phyloP scores from a whole-genome alignment of 2,888 invertebrate species.

The Sericinus montela region DNA sequence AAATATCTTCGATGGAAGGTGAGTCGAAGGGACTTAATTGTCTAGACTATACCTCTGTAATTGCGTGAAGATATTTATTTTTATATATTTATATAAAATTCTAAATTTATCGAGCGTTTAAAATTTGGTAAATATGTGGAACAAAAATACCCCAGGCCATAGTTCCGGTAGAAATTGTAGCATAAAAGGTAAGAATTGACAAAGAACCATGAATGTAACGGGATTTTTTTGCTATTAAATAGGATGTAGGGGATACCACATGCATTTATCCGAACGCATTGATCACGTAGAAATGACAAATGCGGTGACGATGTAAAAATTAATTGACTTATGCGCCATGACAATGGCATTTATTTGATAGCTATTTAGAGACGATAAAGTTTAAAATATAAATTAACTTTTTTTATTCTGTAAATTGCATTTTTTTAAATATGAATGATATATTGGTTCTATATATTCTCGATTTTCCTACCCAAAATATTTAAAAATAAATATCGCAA shows the following conservation, averaged over 20 bases:
- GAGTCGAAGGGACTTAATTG: too few relatives aligned
- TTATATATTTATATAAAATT: too few relatives aligned
- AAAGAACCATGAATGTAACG: constrained; percentile 39
- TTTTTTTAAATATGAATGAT: too few relatives aligned
- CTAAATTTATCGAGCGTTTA: too few relatives aligned
- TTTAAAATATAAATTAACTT: not conserved
- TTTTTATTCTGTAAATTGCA: too few relatives aligned
- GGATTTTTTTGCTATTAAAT: constrained; percentile 51
- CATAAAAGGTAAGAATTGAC: constrained; percentile 45
- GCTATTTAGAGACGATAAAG: not conserved
- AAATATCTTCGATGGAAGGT: too few relatives aligned
- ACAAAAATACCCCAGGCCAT: not conserved
- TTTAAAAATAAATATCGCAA: constrained; percentile 11
- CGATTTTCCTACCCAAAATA: too few relatives aligned
- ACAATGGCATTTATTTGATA: not conserved
- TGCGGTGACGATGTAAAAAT: not conserved
- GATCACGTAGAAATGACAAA: constrained; percentile 4
- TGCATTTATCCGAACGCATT: constrained; percentile 1
- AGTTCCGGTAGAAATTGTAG: constrained; percentile 70
- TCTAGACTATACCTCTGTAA: too few relatives aligned
- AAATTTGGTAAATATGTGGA: too few relatives aligned
- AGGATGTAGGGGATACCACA: constrained; percentile 49
- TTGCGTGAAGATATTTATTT: too few relatives aligned
- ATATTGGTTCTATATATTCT: too few relatives aligned
- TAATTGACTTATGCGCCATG: not conserved